Base-by-base conservation (phyloP, 2,797 vertebrate genomes). In the Darevskia nairensis region DNA sequence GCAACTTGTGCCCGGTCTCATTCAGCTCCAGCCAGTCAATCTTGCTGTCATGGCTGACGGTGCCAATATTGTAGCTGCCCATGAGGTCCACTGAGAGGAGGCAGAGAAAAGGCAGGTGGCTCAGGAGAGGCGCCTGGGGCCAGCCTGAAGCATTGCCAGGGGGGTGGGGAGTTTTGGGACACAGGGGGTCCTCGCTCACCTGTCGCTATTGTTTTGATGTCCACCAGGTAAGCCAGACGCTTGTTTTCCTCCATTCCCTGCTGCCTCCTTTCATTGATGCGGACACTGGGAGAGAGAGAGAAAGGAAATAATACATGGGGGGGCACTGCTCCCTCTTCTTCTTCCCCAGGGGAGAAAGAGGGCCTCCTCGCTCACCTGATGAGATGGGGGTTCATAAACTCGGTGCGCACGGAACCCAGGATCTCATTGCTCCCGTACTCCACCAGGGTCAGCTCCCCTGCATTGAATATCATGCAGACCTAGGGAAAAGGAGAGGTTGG, bases 401-500 rank as follows among this genome's bases (percentile, higher is more conserved):
- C 99, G 0, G 99, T 99, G 78, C 99, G 96, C 86, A 99, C 98
- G 3, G 98, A 98, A 5, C 99, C 98, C 93, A 99, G 96, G 55
- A 98, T 97, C 88, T 99, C 98, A 61, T 98, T 98, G 94, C 92
- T 98, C 21, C 98, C 98, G 61, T 99, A 99, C 50, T 99, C 98
- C 89, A 99, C 98, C 92, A 99, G 96, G 0, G 98, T 98, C 92
- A 99, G 96, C 94, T 99, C 99, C 2, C 99, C 99, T 0, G 98
- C 98, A 0, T 99, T 99, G 93, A 99, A 99, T 89, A 99, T 98
- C 98, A 99, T 98, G 90, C 99, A 99, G 55, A 99, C 98, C 99
- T 99, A 86, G 74, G 21, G 91, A 61, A 32, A 6, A 27, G 2
- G 59, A 86, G 21, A 82, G 44, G n/a, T 6, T 61, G 59, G 21